Evolutionary conservation across 2,888 invertebrate genomes (phyloP), one percentile per base, ranked within the genome.

Genomic region (Emmelina monodactyla): DNA sequence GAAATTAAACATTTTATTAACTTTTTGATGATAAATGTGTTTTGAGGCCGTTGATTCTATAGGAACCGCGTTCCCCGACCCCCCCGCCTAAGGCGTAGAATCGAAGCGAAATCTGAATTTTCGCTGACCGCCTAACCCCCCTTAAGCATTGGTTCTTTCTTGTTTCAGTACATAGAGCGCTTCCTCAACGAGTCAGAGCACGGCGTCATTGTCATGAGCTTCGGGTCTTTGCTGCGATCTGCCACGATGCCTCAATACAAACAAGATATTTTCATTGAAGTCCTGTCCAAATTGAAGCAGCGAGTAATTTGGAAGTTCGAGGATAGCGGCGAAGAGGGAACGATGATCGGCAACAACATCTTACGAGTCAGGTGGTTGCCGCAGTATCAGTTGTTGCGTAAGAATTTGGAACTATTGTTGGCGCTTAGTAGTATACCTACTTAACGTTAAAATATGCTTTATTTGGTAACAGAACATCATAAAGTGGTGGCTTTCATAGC

Each of bases 291-390:
- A 38, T 60, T 91, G 32, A 84, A 87, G 15, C 84, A 89, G 50
- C 82, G 86, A 33, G 85, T 92, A 7, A 78, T 92, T 12, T 92
- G 91, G 91, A 91, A 91, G 67, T 90, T 86, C 79, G 91, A 91
- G 54, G 75, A 85, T 16, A 62, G 68, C 14, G 62, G 41, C 0
- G 72, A 68, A 2, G 66, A 72, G 31, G 78, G 76, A 1, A 70
- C 66, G 0, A 43, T 65, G 1, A 51, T 50, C 3, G 76, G 73
- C 1, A 19, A 9, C 9, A 79, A 82, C 51, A 82, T 90, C 1
- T 67, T 85, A 60, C 71, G 83, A 31, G 81, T 82, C 39, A 83
- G 82, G 35, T 91, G 89, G 89, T 62, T 88, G 49, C 89, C 90
- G 0, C 90, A 90, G 51, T 85, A 83, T 44, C 89, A 89, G 47